Evolutionary conservation across 2,888 invertebrate species (phyloP), one percentile per base, ranked within the genome.

Genomic region (Drosophila subsilvestris): DNA sequence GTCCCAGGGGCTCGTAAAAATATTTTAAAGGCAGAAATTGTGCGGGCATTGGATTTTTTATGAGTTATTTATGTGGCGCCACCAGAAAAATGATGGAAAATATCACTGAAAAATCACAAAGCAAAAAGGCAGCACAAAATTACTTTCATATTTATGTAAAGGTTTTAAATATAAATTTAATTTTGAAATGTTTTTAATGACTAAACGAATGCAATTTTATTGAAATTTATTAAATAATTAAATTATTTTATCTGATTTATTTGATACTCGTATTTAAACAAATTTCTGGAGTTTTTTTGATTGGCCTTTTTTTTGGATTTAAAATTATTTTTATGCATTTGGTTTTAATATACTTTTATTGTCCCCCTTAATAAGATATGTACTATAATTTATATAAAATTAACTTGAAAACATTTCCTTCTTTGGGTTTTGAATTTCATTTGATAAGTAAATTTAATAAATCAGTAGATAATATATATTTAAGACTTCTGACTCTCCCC

Each of bases 11-110:
- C 56, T 58, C 74, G 56, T 74, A 69, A 73, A 71, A 56, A 55
- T 47, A 29, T 48, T 58, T 58, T 25, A 29, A 6, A 48, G 51
- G 68, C 58, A 69, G 29, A 29, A 29, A 78, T 75, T 68, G 69
- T 60, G 66, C 56, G 42, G 58, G 45, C 45, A 18, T 32, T 27
- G 50, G 44, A n/a, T 63, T 50, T 65, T 61, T 80, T 78, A 75
- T 81, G 75, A 63, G 58, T 71, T 75, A 61, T 71, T 80, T 71
- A 44, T 63, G 56, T 71, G 79, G 79, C 82, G 79, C 82, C 79
- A 63, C 50, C 53, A 44, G 48, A 20, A 9, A 54, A 27, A 49
- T 7, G 2, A n/a, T 37, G 37, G n/a, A n/a, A n/a, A n/a, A 37
- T 37, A 2, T 37, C 14, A 37, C 37, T 6, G 0, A 37, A 20